These are phyloP conservation scores for Mycteria americana DNA, from an alignment of 2,797 vertebrate species.

Conservation along the genomic window DNA sequence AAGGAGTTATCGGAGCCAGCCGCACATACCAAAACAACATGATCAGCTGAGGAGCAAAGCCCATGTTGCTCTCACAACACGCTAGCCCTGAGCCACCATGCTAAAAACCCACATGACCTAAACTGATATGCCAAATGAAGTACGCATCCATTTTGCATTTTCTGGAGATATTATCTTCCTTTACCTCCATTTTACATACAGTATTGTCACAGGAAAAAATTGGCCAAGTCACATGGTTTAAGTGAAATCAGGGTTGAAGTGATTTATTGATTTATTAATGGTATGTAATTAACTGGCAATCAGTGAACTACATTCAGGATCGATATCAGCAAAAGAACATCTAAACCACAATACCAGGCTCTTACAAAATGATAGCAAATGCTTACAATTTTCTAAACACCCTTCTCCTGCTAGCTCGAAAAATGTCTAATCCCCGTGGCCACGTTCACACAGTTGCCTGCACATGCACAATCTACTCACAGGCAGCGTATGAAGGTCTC, in stretches of 20 bases:
- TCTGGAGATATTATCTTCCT: not conserved
- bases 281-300: not conserved
- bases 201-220: not conserved
- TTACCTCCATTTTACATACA: not conserved
- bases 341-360: not conserved
- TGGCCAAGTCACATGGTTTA: not conserved
- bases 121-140: not conserved
- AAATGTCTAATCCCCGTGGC: not conserved
- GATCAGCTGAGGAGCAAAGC: not conserved
- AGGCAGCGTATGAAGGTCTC: fast-evolving
- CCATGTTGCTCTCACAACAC: not conserved
- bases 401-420: not conserved
- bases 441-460: fast-evolving
- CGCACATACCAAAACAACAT: not conserved
- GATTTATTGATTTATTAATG: slow-evolving; percentile 42
- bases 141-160: not conserved
- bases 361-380: not conserved
- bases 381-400: not conserved
- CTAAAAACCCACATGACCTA: not conserved
- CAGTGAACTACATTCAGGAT: not conserved
- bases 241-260: not conserved
- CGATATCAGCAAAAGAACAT: not conserved
- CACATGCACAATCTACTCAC: not conserved
- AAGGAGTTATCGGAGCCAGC: not conserved
- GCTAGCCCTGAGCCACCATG: not conserved